Percentiles rank a stretch among this genome's conserved stretches.
phyloP scores from a whole-genome alignment of 2,113 vertebrate genomes.

The Cromileptes altivelis region DNA sequence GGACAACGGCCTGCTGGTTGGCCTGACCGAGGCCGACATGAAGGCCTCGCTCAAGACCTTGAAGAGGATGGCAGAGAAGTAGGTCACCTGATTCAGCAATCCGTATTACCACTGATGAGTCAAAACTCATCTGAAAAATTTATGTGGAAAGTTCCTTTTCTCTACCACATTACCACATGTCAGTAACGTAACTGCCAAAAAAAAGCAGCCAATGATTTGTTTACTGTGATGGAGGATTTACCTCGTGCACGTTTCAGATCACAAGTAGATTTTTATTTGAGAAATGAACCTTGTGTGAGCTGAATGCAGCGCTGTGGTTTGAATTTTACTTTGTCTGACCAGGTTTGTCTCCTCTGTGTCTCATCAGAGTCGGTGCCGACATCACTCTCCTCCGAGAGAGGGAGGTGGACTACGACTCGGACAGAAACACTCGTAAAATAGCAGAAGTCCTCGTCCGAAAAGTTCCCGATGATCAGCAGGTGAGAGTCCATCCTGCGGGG shows the following conservation, averaged over 20 bases:
- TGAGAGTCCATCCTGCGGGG: constrained; percentile 60
- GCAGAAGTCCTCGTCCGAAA: constrained; percentile 96
- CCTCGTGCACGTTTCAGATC: too few relatives aligned
- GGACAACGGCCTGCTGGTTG: constrained; percentile 96
- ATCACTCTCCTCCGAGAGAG: constrained; percentile 94
- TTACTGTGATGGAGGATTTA: too few relatives aligned
- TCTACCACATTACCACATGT: too few relatives aligned
- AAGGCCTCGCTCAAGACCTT: constrained; percentile 93
- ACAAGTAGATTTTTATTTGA: too few relatives aligned
- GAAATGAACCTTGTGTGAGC: background rate
- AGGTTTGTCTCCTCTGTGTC: background rate
- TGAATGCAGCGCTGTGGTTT: too few relatives aligned
- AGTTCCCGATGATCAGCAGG: constrained; percentile 98
- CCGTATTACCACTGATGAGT: background rate
- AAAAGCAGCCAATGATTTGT: too few relatives aligned
- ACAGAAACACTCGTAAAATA: constrained; percentile 90
- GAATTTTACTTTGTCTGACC: background rate
- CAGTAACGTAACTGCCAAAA: too few relatives aligned
- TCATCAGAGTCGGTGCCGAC: constrained; percentile 93
- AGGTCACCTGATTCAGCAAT: constrained; percentile 22
- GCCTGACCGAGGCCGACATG: constrained; percentile 95
- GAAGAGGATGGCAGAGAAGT: constrained; percentile 98
- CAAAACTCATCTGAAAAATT: background rate
- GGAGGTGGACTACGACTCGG: constrained; percentile 93
- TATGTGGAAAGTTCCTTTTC: too few relatives aligned